Evolutionary conservation across 2,113 vertebrate genomes (phyloP).

Genomic region (Ophiodon elongatus): DNA sequence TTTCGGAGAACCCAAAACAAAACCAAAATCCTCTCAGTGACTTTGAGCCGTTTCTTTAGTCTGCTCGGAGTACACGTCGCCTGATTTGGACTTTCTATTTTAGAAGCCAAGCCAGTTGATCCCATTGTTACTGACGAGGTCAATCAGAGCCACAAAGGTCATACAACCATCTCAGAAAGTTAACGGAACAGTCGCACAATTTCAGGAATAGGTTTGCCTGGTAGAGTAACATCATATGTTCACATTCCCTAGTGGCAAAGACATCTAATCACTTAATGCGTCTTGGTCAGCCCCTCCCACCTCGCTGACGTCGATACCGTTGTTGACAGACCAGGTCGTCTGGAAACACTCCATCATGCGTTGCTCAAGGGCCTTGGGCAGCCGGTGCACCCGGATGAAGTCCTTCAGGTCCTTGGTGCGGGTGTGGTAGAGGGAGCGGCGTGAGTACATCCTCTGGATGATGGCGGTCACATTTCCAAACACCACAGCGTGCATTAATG

Average conservation of each 20-base stretch:
- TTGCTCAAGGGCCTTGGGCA: conserved; percentile 85
- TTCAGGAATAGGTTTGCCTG: neutral
- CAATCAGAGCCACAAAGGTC: neutral
- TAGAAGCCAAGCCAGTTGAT: conserved; percentile 21
- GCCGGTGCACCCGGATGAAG: conserved; percentile 85
- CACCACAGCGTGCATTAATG: conserved; percentile 85
- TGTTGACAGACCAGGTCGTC: conserved; percentile 83
- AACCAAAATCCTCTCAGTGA: conserved; percentile 52
- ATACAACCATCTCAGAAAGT: neutral
- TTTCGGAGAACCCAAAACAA: conserved; percentile 28
- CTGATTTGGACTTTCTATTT: conserved; percentile 38
- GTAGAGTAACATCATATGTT: neutral
- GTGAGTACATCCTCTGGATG: conserved; percentile 87
- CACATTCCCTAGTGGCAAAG: neutral
- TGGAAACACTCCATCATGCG: conserved; percentile 87
- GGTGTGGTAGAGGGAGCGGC: conserved; percentile 85
- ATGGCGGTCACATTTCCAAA: conserved; percentile 87
- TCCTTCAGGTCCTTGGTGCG: conserved; percentile 84
- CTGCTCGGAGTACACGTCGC: conserved; percentile 22
- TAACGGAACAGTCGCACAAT: neutral
- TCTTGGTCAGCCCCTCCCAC: conserved; percentile 48
- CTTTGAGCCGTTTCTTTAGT: conserved; percentile 23
- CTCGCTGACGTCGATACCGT: conserved; percentile 85
- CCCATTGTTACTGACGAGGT: conserved; percentile 30
- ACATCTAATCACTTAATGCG: neutral